Conservation (phyloP, 2,888 invertebrate genomes). For the Zelleria hepariella region DNA sequence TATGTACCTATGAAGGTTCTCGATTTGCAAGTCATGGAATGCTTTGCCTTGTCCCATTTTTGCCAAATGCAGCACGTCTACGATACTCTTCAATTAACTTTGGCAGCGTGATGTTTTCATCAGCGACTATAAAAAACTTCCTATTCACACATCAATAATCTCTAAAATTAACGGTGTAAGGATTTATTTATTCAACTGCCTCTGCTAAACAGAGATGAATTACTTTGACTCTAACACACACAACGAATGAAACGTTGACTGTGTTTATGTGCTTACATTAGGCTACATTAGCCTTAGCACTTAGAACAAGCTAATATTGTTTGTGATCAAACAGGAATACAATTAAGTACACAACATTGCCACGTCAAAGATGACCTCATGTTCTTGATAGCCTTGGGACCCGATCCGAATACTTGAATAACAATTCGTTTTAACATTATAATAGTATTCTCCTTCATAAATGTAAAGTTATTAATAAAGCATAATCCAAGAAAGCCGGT, state of each 20-base stretch:
- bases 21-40: too few relatives aligned
- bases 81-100: too few relatives aligned
- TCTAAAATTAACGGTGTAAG: too few relatives aligned
- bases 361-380: slow-evolving; percentile 15
- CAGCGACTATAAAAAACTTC: too few relatives aligned
- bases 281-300: background rate
- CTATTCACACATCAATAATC: too few relatives aligned
- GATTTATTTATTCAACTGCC: too few relatives aligned
- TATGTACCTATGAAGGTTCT: too few relatives aligned
- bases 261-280: background rate
- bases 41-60: too few relatives aligned
- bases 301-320: background rate
- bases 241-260: background rate
- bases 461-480: background rate
- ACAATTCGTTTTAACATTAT: slow-evolving; percentile 15
- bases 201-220: too few relatives aligned
- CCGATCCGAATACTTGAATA: slow-evolving; percentile 14
- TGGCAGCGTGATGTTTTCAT: too few relatives aligned
- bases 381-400: slow-evolving; percentile 19
- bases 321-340: background rate
- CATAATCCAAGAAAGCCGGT: background rate
- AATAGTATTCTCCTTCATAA: background rate
- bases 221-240: too few relatives aligned
- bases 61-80: too few relatives aligned
- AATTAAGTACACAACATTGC: background rate